Evolutionary conservation across 2,797 vertebrate species (phyloP).

Genomic region (Gambusia yucatana): DNA sequence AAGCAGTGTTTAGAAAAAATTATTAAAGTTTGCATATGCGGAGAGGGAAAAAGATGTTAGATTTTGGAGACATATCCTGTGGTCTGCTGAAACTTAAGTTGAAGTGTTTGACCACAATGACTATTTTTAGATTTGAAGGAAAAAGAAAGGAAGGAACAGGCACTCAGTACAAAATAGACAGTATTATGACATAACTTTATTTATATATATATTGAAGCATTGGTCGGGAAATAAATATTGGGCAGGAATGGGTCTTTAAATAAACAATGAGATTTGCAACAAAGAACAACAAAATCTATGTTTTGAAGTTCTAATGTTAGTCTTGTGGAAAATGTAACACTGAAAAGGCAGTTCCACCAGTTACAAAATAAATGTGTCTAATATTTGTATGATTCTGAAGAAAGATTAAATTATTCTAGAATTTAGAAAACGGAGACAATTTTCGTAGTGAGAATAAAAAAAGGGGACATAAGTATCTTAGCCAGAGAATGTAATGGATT

Average conservation of each 20-base stretch:
- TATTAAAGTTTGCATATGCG: neutral
- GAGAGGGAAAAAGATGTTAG: neutral
- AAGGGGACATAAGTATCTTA: neutral
- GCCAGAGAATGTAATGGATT: neutral
- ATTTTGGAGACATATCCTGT: neutral
- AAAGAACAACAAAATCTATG: too few species aligned
- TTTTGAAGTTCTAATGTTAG: too few species aligned
- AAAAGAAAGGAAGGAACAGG: too few species aligned
- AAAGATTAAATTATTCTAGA: neutral
- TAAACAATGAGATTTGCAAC: too few species aligned
- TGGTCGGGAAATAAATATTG: too few species aligned
- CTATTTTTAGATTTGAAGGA: too few species aligned
- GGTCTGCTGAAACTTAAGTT: neutral
- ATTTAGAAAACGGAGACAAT: neutral
- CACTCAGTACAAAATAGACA: too few species aligned
- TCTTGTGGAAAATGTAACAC: too few species aligned
- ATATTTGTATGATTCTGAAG: neutral
- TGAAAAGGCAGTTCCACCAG: neutral
- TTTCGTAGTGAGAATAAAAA: neutral
- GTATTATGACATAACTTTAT: too few species aligned
- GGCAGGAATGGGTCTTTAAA: too few species aligned
- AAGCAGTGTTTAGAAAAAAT: neutral
- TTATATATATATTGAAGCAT: too few species aligned
- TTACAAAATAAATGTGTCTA: neutral
- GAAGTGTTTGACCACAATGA: neutral